These are phyloP conservation scores for Tenthredo amoena DNA, from an alignment of 2,888 invertebrate genomes.

Conservation along the genomic window DNA sequence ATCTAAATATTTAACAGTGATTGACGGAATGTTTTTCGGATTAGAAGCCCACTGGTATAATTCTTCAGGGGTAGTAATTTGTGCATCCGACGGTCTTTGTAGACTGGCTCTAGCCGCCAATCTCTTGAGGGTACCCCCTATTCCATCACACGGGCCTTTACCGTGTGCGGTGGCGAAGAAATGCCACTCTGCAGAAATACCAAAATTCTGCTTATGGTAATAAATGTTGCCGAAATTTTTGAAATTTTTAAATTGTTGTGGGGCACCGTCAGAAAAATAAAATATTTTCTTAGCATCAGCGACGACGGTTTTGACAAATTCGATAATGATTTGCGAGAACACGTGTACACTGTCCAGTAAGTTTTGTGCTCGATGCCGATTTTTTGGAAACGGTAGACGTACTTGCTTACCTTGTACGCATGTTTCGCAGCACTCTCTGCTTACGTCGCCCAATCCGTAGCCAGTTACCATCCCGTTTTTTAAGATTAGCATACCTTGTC, in stretches of 20 bases:
- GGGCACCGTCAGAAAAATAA: conserved; percentile 37
- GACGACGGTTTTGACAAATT: neutral
- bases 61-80: conserved; percentile 6
- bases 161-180: neutral
- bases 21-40: too few species aligned
- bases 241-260: conserved; percentile 8
- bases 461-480: too few species aligned
- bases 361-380: too few species aligned
- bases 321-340: conserved; percentile 50
- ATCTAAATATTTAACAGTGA: neutral
- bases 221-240: conserved; percentile 11
- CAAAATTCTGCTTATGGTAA: conserved; percentile 5
- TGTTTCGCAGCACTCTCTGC: too few species aligned
- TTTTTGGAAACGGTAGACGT: too few species aligned
- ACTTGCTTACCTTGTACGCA: too few species aligned
- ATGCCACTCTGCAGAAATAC: conserved; percentile 11
- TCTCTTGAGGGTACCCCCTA: conserved; percentile 3
- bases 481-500: too few species aligned
- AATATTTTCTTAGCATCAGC: neutral
- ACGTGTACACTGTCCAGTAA: too few species aligned
- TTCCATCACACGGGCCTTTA: conserved; percentile 9
- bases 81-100: neutral
- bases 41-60: too few species aligned
- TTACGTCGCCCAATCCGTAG: too few species aligned
- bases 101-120: neutral